Evolutionary conservation across 2,113 vertebrate genomes (phyloP), one percentile per base, ranked within the genome.

Genomic region (Acanthisitta chloris): DNA sequence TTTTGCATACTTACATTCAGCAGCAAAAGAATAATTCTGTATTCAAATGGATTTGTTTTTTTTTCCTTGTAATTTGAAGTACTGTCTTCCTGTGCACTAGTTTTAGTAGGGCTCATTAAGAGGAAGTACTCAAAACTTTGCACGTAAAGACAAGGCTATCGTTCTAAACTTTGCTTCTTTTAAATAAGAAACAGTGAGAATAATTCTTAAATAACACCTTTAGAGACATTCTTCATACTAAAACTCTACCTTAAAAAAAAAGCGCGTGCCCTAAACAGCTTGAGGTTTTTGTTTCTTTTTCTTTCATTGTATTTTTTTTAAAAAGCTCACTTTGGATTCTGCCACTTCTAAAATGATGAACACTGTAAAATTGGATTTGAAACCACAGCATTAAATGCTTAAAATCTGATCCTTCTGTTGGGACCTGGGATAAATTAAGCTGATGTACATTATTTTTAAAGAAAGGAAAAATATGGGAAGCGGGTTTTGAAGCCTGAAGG

Each of bases 361-460:
- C 93, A 94, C 97, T 98, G 97, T 97, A 96, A 98, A 98, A 98
- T 98, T 98, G 98, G 97, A 98, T 98, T 98, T 98, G 97, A 98
- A 98, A 98, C 97, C 96, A 86, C 97, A 98, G 96, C 96, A 98
- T 97, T 97, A 97, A 98, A 97, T 97, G 96, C 95, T 97, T 97
- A 98, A 97, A 98, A 98, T 98, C 77, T 45, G 97, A 98, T 98
- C 98, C 98, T 98, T 97, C 97, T 98, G 97, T 98, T 96, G 97
- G 95, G 98, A 98, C 98, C 98, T 98, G 98, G 98, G 97, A 98
- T 98, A 98, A 98, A 98, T 98, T 98, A 98, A 98, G 97, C 87
- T 97, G 96, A 98, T 98, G 98, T 98, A 98, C 97, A 96, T 97
- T 98, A 97, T 98, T 98, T 98, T 98, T 97, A 97, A 98, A 97